Evolutionary conservation across 2,113 vertebrate species (phyloP).

Genomic region (Callorhinus ursinus): DNA sequence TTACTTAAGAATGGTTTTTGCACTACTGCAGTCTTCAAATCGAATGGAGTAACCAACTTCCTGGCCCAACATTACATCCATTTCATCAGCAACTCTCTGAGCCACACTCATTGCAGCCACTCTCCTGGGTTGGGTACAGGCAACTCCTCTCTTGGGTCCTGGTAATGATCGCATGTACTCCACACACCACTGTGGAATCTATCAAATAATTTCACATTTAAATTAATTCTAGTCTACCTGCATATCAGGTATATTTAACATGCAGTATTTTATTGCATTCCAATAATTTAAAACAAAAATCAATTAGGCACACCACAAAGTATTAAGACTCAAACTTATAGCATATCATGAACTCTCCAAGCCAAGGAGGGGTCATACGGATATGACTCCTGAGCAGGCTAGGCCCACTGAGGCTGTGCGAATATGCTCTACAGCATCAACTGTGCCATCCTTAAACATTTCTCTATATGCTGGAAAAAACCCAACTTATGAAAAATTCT

Average conservation of each 20-base stretch:
- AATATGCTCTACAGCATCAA: neutral
- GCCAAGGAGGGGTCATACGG: neutral
- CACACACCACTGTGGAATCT: slow-evolving; percentile 99
- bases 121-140: slow-evolving; percentile 96
- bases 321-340: neutral
- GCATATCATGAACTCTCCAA: neutral
- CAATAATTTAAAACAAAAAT: slow-evolving; percentile 54
- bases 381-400: neutral
- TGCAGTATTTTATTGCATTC: slow-evolving; percentile 22
- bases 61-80: slow-evolving; percentile 98
- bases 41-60: slow-evolving; percentile 98
- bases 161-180: slow-evolving; percentile 93
- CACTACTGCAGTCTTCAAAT: slow-evolving; percentile 98
- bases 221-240: neutral
- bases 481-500: slow-evolving; percentile 22
- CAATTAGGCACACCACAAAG: slow-evolving; percentile 23
- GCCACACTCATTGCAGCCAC: slow-evolving; percentile 98
- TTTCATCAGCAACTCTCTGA: slow-evolving; percentile 97
- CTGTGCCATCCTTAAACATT: neutral
- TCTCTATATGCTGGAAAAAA: neutral
- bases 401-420: neutral
- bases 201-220: slow-evolving; percentile 63
- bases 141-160: slow-evolving; percentile 94
- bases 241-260: slow-evolving; percentile 4
- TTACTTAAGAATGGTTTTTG: slow-evolving; percentile 98